Evolutionary conservation across 2,113 vertebrate genomes (phyloP).

Genomic region (Gopherus flavomarginatus): DNA sequence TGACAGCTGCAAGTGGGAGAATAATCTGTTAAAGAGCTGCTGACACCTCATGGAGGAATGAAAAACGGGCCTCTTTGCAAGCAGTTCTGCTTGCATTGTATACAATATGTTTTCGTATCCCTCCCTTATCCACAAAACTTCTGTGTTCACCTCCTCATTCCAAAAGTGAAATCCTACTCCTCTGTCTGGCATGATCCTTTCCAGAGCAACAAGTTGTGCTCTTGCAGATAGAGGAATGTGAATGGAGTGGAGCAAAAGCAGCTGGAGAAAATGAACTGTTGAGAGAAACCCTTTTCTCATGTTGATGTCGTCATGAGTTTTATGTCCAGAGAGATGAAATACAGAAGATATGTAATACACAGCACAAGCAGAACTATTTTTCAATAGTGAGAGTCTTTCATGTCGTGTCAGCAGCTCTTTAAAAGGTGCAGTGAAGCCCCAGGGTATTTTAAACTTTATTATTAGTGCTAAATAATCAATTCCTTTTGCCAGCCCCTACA

Average conservation of each 20-base stretch:
- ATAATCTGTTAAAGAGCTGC: neutral
- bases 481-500: neutral
- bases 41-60: neutral
- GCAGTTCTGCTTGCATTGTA: neutral
- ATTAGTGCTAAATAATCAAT: slow-evolving; percentile 6
- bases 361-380: slow-evolving; percentile 34
- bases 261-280: slow-evolving; percentile 9
- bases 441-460: neutral
- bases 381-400: slow-evolving; percentile 8
- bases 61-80: neutral
- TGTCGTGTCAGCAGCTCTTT: slow-evolving; percentile 21
- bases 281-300: neutral
- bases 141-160: slow-evolving; percentile 10
- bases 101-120: neutral
- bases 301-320: slow-evolving; percentile 25
- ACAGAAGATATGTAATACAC: slow-evolving; percentile 6
- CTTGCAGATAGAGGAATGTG: neutral
- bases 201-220: neutral
- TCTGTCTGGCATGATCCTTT: neutral
- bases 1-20: neutral
- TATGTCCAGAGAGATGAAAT: slow-evolving; percentile 7
- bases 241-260: neutral
- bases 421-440: neutral
- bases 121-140: neutral
- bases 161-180: slow-evolving; percentile 3